Percentiles rank a stretch among this genome's conserved stretches.
Evolutionary conservation across 2,888 invertebrate species (phyloP).

Genomic region (Nebria brevicollis): DNA sequence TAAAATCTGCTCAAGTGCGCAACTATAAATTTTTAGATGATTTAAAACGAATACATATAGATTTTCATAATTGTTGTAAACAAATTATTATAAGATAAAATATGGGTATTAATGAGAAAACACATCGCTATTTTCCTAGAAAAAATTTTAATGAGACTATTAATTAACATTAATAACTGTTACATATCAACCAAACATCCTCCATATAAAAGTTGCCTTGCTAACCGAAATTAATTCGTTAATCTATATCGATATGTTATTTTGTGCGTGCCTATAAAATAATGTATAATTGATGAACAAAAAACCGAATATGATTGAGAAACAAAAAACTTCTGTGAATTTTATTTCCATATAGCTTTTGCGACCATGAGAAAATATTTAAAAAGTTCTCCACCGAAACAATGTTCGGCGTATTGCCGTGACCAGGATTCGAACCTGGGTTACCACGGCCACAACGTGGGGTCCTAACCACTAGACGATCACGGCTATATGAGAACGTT

Average conservation of each 20-base stretch:
- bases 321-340: neutral
- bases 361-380: neutral
- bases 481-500: neutral
- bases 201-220: no score
- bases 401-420: neutral
- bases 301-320: neutral
- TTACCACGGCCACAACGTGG: conserved; percentile 1
- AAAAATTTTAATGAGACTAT: no score
- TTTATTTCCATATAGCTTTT: neutral
- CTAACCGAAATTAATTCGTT: no score
- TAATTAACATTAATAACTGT: no score
- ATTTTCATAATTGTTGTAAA: no score
- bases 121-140: neutral
- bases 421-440: conserved; percentile 1
- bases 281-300: no score
- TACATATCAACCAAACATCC: no score
- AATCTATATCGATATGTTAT: no score
- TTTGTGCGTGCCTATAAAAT: no score
- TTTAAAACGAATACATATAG: no score
- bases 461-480: conserved; percentile 1
- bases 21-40: no score
- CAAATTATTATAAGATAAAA: neutral
- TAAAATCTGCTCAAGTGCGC: no score
- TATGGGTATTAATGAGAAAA: neutral
- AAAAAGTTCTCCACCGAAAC: neutral